Percentiles rank a stretch among this genome's conserved stretches.
Evolutionary conservation across 2,888 invertebrate species (phyloP).

Genomic region (Patella caerulea): DNA sequence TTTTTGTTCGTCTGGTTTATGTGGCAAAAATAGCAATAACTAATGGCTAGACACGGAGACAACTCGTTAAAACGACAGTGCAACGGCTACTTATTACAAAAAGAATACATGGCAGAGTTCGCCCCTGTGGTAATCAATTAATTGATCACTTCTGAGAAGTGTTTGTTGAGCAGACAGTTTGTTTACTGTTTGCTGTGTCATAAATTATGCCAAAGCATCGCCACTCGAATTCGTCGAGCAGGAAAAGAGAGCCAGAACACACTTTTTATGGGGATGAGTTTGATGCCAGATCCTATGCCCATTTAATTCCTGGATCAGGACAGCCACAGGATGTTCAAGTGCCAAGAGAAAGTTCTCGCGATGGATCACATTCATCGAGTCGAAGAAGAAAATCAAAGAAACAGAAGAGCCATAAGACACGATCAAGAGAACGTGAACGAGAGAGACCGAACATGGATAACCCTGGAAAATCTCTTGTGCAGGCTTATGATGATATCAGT

Average conservation of each 20-base stretch:
- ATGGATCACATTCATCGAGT: not conserved
- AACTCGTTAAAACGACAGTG: too few species aligned
- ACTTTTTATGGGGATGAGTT: slow-evolving; percentile 51
- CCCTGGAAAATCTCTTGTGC: slow-evolving; percentile 45
- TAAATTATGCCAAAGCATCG: slow-evolving; percentile 17
- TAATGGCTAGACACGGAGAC: too few species aligned
- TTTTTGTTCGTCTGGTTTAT: too few species aligned
- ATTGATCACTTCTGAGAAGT: too few species aligned
- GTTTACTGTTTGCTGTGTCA: too few species aligned
- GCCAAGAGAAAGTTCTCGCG: slow-evolving; percentile 5
- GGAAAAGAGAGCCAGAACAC: not conserved
- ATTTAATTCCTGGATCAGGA: slow-evolving; percentile 48
- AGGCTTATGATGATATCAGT: slow-evolving; percentile 63
- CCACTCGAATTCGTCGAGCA: not conserved
- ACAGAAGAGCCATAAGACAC: slow-evolving; percentile 27
- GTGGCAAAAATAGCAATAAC: too few species aligned
- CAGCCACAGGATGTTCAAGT: slow-evolving; percentile 18
- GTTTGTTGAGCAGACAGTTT: too few species aligned
- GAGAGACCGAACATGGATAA: slow-evolving; percentile 36
- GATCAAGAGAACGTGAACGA: slow-evolving; percentile 43
- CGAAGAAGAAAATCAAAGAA: slow-evolving; percentile 52
- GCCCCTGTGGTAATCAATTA: too few species aligned
- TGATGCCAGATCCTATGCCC: slow-evolving; percentile 63
- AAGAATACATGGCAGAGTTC: too few species aligned
- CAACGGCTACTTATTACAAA: too few species aligned